Conservation (phyloP, 2,797 vertebrate genomes). For the Cyprinella venusta region DNA sequence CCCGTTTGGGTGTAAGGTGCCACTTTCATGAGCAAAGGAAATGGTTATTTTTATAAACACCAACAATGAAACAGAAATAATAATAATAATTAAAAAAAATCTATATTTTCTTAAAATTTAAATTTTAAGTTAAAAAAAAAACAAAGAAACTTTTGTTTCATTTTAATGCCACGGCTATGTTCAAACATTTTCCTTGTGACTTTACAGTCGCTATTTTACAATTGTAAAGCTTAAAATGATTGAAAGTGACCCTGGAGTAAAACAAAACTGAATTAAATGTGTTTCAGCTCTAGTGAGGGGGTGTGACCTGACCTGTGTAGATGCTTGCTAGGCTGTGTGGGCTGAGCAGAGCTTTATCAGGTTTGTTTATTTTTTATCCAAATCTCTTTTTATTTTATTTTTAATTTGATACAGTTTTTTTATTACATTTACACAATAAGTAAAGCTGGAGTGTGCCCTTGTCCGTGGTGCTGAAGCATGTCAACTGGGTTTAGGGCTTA, state of each 20-base stretch:
- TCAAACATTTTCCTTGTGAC: neutral
- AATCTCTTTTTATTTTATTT: neutral
- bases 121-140: neutral
- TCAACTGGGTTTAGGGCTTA: neutral
- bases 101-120: neutral
- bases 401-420: too few relatives aligned
- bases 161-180: neutral
- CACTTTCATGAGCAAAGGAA: neutral
- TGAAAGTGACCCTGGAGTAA: neutral
- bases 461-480: conserved; percentile 32
- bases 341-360: neutral
- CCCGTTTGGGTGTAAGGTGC: neutral
- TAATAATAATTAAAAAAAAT: neutral
- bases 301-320: neutral
- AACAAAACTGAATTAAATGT: neutral
- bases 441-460: neutral
- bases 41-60: neutral
- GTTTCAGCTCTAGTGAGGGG: neutral
- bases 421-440: neutral
- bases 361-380: neutral
- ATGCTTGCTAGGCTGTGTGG: neutral
- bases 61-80: neutral
- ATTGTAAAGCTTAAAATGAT: neutral
- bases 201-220: neutral
- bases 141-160: neutral